phyloP scores from a whole-genome alignment of 2,113 vertebrate species.

The Andinoacara biseriatus region DNA sequence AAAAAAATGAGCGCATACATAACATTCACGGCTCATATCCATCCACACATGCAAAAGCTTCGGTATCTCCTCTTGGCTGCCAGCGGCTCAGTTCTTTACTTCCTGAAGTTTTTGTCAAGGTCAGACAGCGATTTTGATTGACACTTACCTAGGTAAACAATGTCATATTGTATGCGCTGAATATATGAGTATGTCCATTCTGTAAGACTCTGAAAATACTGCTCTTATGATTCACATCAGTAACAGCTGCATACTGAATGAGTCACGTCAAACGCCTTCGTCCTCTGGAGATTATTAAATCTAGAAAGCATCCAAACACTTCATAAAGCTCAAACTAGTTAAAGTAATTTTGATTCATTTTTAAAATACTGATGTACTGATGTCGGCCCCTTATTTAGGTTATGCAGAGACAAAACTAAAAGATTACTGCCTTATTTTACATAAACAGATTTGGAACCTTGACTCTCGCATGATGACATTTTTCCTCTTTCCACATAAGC shows the following conservation, averaged over 20 bases:
- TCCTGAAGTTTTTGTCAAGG: background rate
- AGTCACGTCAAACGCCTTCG: constrained; percentile 48
- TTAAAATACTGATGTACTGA: background rate
- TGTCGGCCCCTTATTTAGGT: background rate
- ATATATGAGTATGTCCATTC: constrained; percentile 19
- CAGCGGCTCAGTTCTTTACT: background rate
- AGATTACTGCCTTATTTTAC: background rate
- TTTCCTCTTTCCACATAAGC: background rate
- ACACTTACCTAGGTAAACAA: background rate
- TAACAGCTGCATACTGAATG: constrained; percentile 56
- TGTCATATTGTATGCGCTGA: background rate
- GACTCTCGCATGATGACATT: background rate
- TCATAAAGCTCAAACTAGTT: background rate
- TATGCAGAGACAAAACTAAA: background rate
- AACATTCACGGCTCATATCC: background rate
- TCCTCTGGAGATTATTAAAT: constrained; percentile 48
- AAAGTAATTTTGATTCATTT: background rate
- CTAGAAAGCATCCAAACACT: constrained; percentile 10
- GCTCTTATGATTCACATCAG: constrained; percentile 19
- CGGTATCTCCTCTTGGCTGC: background rate
- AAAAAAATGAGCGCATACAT: background rate
- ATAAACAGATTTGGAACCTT: background rate
- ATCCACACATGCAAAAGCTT: background rate
- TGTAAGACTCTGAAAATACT: constrained; percentile 47
- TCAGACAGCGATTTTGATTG: background rate